These are phyloP conservation scores for Melanotaenia maccullochi DNA, from an alignment of 2,797 vertebrate species.

Conservation along the genomic window DNA sequence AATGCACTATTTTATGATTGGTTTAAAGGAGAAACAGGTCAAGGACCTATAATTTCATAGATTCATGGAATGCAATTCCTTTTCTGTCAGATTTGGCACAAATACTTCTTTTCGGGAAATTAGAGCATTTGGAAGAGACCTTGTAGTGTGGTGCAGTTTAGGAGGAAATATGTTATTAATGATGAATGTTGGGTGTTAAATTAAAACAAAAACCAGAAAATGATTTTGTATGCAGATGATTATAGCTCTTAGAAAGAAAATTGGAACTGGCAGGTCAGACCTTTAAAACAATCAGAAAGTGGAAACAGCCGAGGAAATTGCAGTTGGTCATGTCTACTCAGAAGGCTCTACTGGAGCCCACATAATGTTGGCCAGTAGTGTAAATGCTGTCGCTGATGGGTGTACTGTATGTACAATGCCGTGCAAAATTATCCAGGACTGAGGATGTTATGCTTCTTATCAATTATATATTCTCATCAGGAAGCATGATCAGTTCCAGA, in stretches of 20 bases:
- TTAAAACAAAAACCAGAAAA: neutral
- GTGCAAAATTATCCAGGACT: neutral
- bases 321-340: neutral
- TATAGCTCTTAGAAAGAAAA: neutral
- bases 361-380: neutral
- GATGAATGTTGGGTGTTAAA: neutral
- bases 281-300: neutral
- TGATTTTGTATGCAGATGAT: neutral
- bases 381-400: neutral
- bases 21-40: neutral
- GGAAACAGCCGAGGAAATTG: neutral
- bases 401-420: neutral
- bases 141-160: neutral
- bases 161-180: neutral
- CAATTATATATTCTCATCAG: neutral
- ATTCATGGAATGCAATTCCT: neutral
- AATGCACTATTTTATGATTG: neutral
- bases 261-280: neutral
- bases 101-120: neutral
- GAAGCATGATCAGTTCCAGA: neutral
- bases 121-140: neutral
- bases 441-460: neutral
- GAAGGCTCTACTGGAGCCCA: neutral
- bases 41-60: neutral
- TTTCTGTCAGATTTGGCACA: neutral